A percentile compares a stretch with the other conserved stretches of the same genome.
Evolutionary conservation across 2,797 vertebrate species (phyloP).

Genomic region (Girardinus metallicus): DNA sequence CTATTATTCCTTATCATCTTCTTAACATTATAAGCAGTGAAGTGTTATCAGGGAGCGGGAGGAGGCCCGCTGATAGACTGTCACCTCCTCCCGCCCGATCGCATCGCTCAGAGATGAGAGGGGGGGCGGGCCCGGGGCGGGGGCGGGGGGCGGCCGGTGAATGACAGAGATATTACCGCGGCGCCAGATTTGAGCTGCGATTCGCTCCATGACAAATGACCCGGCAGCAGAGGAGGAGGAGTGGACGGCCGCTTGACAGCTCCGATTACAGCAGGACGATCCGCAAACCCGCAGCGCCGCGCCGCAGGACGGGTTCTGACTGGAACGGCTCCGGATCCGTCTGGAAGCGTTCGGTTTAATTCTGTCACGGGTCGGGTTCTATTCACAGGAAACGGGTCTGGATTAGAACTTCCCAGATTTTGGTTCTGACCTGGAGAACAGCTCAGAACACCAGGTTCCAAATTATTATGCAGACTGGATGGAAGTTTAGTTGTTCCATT

Average conservation of each 20-base stretch:
- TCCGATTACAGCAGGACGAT: constrained; percentile 53
- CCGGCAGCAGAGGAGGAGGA: constrained; percentile 46
- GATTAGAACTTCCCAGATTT: no score
- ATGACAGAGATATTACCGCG: constrained; percentile 73
- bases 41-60: constrained; percentile 60
- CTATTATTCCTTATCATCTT: constrained; percentile 77
- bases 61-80: constrained; percentile 66
- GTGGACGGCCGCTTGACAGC: constrained; percentile 53
- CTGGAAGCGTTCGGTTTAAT: background rate
- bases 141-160: constrained; percentile 31
- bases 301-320: background rate
- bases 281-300: constrained; percentile 20
- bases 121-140: constrained; percentile 13
- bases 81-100: constrained; percentile 63
- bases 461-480: no score
- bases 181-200: constrained; percentile 63
- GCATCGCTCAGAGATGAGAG: constrained; percentile 59
- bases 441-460: no score
- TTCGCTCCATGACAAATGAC: constrained; percentile 73
- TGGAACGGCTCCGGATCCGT: background rate
- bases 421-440: no score
- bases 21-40: constrained; percentile 63
- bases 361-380: no score
- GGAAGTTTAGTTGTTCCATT: no score
- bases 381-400: no score